Percentiles rank a stretch among this genome's conserved stretches.
Evolutionary conservation across 2,797 vertebrate genomes (phyloP).

Genomic region (Urophycis tenuis): DNA sequence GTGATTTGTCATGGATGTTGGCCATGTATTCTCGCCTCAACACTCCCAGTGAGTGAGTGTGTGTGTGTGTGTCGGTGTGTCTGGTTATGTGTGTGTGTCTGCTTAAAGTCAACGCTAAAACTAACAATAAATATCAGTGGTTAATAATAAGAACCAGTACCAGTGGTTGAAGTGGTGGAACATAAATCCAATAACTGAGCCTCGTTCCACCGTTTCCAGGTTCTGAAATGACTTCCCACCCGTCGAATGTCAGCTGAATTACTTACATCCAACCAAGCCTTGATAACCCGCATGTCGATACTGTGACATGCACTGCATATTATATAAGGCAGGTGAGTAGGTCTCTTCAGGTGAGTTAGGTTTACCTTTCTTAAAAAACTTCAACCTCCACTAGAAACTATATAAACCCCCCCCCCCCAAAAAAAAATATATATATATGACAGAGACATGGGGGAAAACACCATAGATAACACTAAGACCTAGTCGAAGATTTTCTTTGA

Average conservation of each 20-base stretch:
- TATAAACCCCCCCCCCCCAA: background rate
- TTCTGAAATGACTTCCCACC: background rate
- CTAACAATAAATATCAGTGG: conserved; percentile 15
- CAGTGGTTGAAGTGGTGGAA: conserved; percentile 22
- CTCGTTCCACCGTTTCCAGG: conserved; percentile 9
- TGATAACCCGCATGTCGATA: background rate
- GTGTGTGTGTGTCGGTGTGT: conserved; percentile 27
- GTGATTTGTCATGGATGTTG: conserved; percentile 54
- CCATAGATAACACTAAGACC: background rate
- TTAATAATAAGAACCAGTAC: too few relatives aligned
- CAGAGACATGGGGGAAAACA: background rate
- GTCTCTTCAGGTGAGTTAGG: background rate
- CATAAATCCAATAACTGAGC: conserved; percentile 44
- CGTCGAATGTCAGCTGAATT: background rate
- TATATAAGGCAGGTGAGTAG: background rate
- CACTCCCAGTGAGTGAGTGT: conserved; percentile 25
- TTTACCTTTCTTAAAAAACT: background rate
- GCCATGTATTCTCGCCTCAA: conserved; percentile 47
- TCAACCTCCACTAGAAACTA: background rate
- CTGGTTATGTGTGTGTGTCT: conserved; percentile 13
- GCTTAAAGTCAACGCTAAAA: too few relatives aligned
- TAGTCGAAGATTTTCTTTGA: background rate
- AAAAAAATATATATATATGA: background rate
- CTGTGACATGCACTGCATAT: background rate
- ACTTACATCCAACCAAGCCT: background rate